Base-by-base conservation (phyloP, 2,888 invertebrate species). In the Andrena haemorrhoa region DNA sequence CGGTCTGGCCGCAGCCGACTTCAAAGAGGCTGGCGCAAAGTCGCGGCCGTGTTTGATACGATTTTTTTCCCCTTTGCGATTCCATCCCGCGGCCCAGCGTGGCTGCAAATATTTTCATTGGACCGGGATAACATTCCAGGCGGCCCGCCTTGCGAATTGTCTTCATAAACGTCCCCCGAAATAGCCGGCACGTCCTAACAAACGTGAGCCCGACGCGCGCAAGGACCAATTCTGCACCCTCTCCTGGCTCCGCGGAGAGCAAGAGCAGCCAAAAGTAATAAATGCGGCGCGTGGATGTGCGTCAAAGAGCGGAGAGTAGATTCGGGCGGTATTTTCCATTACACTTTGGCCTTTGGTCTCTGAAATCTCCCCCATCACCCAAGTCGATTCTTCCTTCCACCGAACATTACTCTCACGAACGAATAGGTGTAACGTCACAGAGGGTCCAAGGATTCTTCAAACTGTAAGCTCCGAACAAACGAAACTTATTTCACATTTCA, bases 41-140 rank as follows among this genome's bases (percentile, higher is more conserved):
- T 71, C 65, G 26, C 60, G 16, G 51, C n/a, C 79, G 56, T 4
- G 10, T 29, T 61, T 53, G 53, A 33, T 53, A 26, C 79, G 51
- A 20, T 51, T 23, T 61, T 61, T 56, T 66, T 66, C 33, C 58
- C 41, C 4, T 41, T 41, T 23, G 7, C 33, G 8, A 47, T 78
- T 31, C 33, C 20, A 26, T 20, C n/a, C 29, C n/a, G 12, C n/a
- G n/a, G 20, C 12, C 23, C 10, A 23, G 16, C 58, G 5, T 16
- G 3, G 35, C 35, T n/a, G 65, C 79, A 79, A 79, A 79, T 79
- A 66, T 79, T 79, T 79, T 66, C 65, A 78, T 71, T 66, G 65
- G 70, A 6, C 26, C 10, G 51, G 26, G 51, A 63, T 33, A 72
- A 23, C 51, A 51, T 23, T 20, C 23, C 64, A 35, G 69, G 35